Evolutionary conservation across 2,113 vertebrate species (phyloP), one percentile per base, ranked within the genome.

Genomic region (Plecturocebus donacophilus): DNA sequence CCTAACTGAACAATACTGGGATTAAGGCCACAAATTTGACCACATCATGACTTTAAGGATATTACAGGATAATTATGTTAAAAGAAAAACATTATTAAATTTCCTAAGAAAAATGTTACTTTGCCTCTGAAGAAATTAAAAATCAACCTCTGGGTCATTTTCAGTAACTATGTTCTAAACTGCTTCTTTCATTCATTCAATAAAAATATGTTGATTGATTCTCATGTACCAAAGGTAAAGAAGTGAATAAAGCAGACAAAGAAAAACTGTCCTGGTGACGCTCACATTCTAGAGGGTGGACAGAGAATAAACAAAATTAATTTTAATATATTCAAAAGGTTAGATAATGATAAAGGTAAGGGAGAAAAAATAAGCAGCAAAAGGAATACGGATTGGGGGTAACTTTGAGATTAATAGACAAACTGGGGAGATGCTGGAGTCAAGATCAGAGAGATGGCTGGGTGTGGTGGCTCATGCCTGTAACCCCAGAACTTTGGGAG

Each of bases 101-200:
- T 64, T 52, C 4, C 32, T 68, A 47, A 40, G 23, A 83, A 76
- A 94, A 87, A 56, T n/a, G 1, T 76, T 90, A 80, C 20, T n/a
- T 94, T 71, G 8, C 45, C 45, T 90, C 25, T 30, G 38, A 66
- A 61, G 35, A 96, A 94, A 77, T 90, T 64, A 68, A 79, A 92
- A 92, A 40, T 5, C 21, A 71, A 42, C 68, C 6, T 73, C 27
- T 40, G 1, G 5, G 35, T 58, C 12, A 64, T 58, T 54, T 92
- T 90, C n/a, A 70, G 6, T 77, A 58, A 70, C 38, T 61, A 84
- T 6, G 27, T 56, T 93, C 30, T 80, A 88, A 93, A 64, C 21
- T 42, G 42, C 8, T 81, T 75, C 56, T 70, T 85, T 89, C 9
- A 54, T 23, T 85, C 52, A 75, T 75, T 54, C 27, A 61, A 23